Percentiles rank a stretch among this genome's conserved stretches.
phyloP scores from a whole-genome alignment of 2,888 invertebrate species.

The Mamestra brassicae region DNA sequence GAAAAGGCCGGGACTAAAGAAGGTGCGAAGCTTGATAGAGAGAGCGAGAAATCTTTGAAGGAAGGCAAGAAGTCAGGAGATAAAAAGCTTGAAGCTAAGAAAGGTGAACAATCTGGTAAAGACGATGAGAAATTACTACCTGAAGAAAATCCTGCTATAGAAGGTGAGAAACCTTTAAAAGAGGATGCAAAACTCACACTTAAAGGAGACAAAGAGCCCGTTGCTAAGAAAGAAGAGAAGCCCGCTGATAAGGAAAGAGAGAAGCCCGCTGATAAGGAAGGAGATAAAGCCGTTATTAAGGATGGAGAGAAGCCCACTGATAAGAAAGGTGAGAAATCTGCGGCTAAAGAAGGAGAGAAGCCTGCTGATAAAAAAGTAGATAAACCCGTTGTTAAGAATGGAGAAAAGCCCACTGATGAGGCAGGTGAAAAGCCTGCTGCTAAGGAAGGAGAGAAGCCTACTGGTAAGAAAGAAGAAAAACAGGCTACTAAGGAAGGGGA shows the following conservation, averaged over 20 bases:
- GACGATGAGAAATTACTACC: not conserved
- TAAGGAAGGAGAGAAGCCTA: constrained; percentile 15
- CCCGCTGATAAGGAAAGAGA: not conserved
- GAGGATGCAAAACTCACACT: not conserved
- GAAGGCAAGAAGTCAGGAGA: not conserved
- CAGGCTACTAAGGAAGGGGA: not conserved
- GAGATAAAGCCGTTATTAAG: not conserved
- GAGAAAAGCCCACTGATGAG: not conserved
- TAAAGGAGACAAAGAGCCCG: not conserved
- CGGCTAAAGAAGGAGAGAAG: not conserved
- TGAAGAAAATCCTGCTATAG: not conserved
- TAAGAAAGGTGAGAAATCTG: not conserved
- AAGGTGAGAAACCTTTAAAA: not conserved
- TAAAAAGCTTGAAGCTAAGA: not conserved
- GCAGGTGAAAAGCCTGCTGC: constrained; percentile 5
- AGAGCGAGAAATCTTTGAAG: too few relatives aligned
- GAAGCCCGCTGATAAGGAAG: not conserved
- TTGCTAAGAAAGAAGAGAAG: not conserved
- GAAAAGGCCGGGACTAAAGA: not conserved
- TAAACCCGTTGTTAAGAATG: not conserved
- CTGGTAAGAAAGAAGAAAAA: not conserved
- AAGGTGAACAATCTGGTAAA: constrained; percentile 2
- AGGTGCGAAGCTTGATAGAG: not conserved
- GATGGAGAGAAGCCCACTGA: not conserved
- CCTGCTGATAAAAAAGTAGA: not conserved